Evolutionary conservation across 2,113 vertebrate species (phyloP), one percentile per base, ranked within the genome.

Genomic region (Speoplatyrhinus poulsoni): DNA sequence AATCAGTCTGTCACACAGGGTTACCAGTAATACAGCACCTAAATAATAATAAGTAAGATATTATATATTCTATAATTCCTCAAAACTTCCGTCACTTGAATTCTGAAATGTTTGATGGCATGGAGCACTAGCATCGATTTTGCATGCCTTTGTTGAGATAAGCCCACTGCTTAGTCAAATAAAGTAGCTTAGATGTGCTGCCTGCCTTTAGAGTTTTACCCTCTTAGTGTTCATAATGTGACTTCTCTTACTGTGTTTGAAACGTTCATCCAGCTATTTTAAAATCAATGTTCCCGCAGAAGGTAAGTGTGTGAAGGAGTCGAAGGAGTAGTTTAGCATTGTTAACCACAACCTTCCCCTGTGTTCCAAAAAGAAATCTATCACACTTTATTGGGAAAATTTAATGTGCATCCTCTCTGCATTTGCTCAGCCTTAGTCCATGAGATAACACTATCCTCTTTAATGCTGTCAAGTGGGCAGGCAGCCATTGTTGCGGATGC

Each of bases 371-470:
- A 70, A 78, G 75, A 85, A 85, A 89, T 89, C 81, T 85, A 87
- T 90, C 85, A 88, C 79, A 86, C 79, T 87, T 88, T 88, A 85
- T 85, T 69, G 77, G 74, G 62, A 77, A 84, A 74, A 83, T 86
- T 66, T 86, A 87, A 82, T 82, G 82, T 75, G 56, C 59, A 17
- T 47, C 36, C 54, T 56, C 47, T 17, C 53, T 12, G 48, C 16
- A 68, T 63, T 69, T 76, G 82, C 82, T 77, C 83, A 89, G 79
- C 77, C 62, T n/a, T 62, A 74, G 77, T 64, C 69, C 71, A 67
- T 62, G 71, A 75, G 72, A 76, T 78, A 80, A 85, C 79, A 85
- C 77, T 86, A 86, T 84, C 81, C 79, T 85, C 80, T 82, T 77
- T 81, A 73, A 81, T 83, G 63, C 75, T 83, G 83, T 82, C 68